Base-by-base conservation (phyloP, 2,113 vertebrate species). In the Ptilorrhoa leucosticta region DNA sequence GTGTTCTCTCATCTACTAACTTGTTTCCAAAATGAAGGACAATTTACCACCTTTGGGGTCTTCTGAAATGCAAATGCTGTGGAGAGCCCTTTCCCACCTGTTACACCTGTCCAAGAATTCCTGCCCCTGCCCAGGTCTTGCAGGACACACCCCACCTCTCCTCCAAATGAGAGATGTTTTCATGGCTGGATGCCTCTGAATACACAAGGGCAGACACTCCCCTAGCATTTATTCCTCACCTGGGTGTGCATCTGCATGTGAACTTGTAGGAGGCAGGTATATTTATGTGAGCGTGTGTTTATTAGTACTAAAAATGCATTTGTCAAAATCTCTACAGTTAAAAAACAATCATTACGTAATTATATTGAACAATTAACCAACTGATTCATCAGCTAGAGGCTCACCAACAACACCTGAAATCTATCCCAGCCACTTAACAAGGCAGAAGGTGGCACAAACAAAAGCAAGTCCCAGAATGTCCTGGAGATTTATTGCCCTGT, bases 331-430 rank as follows among this genome's bases (percentile, higher is more conserved):
- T 94, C 68, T 64, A n/a, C 94, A 77, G 92, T 96, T 89, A 92
- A 96, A 96, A 91, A 96, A 94, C 96, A 97, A 90, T 94, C 90
- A 87, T 97, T 96, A 97, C 30, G 0, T 96, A 96, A 97, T 96
- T 88, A 89, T 58, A 65, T 47, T 54, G 56, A 92, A 92, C 87
- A 88, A 96, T 96, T 96, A 96, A 72, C 63, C 20, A 87, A 82
- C 95, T 96, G 95, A 95, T 95, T 97, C 97, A 97, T 94, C 87
- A 83, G 86, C 39, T 48, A 77, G 73, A 96, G 85, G 47, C 92
- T 91, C 86, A 73, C 69, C 69, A 90, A 51, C 90, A 96, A 71
- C 92, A 81, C 69, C 82, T 87, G 76, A 96, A 94, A 80, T 89
- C 83, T 83, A 75, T 90, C 82, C 92, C 91, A 84, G 57, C 22